Base-by-base conservation (phyloP, 2,113 vertebrate genomes). In the Galeopterus variegatus region DNA sequence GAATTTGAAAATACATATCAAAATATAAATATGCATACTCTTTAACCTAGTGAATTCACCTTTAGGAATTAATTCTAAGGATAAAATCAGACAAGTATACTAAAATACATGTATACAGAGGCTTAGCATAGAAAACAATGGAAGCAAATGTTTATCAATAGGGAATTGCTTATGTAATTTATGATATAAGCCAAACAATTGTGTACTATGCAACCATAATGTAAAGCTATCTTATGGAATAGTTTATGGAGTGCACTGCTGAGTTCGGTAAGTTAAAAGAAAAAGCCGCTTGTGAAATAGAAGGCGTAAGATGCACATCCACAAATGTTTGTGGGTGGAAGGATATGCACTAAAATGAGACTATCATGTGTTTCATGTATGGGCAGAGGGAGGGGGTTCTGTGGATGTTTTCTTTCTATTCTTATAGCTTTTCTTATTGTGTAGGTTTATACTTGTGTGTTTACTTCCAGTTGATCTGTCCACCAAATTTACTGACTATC, bases 1-100 rank as follows among this genome's bases (percentile, higher is more conserved):
- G 19, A 5, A 72, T 82, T 83, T 77, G 52, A 83, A 93, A 65
- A 33, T 62, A 64, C 15, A 17, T 33, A 76, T 54, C 36, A 65
- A 96, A 65, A 50, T 72, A n/a, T 72, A 90, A 65, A 72, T 26
- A 36, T 23, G 18, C 0, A 52, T 56, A 62, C 5, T 12, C 21
- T 87, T 60, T 69, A 84, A 90, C n/a, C 15, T 23, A 14, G 13
- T 86, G n/a, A 64, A 88, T 84, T 89, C 52, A 14, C 31, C 6
- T 81, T 90, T 76, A 45, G 58, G n/a, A 90, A 73, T 79, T 90
- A 60, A 79, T 58, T 36, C 19, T 84, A 65, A 77, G 70, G 36
- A 50, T 62, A 33, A 79, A 80, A 82, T 33, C n/a, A 80, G 70
- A 12, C 1, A 87, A 41, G 8, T 45, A 54, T 64, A 6, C 33